Evolutionary conservation across 2,797 vertebrate species (phyloP).

Genomic region (Phoxinus dragarum): DNA sequence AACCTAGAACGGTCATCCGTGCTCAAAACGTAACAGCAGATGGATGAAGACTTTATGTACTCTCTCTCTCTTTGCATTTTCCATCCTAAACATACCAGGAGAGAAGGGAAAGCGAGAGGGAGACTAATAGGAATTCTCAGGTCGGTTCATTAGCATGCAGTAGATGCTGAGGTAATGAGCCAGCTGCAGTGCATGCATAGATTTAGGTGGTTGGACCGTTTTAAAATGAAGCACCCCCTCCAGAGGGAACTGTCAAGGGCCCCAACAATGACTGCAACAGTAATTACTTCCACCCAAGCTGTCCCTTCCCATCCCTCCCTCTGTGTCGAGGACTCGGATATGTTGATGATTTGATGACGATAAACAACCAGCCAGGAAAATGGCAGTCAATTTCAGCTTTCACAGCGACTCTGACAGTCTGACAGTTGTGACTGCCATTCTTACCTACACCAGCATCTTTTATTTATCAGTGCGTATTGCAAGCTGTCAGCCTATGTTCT

Average conservation of each 20-base stretch:
- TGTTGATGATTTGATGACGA: slow-evolving; percentile 17
- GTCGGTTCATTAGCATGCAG: slow-evolving; percentile 71
- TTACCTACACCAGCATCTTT: slow-evolving; percentile 25
- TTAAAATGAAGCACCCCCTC: slow-evolving; percentile 73
- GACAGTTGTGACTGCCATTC: slow-evolving; percentile 11
- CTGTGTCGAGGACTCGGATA: slow-evolving; percentile 14
- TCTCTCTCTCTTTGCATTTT: background rate
- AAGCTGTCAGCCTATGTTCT: background rate
- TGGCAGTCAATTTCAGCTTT: slow-evolving; percentile 8
- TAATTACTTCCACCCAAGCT: slow-evolving; percentile 67
- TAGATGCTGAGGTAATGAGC: slow-evolving; percentile 72
- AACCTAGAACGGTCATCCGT: background rate
- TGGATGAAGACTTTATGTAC: background rate
- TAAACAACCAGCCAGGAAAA: slow-evolving; percentile 28
- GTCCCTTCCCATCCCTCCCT: slow-evolving; percentile 52
- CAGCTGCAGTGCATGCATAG: slow-evolving; percentile 74
- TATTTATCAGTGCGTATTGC: slow-evolving; percentile 19
- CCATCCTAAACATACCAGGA: slow-evolving; percentile 28
- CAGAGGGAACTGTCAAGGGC: slow-evolving; percentile 71
- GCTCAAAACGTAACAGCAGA: background rate
- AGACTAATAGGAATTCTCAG: slow-evolving; percentile 71
- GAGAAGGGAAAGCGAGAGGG: slow-evolving; percentile 57
- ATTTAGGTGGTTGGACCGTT: slow-evolving; percentile 73
- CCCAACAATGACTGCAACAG: slow-evolving; percentile 69
- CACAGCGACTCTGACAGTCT: slow-evolving; percentile 13